Evolutionary conservation across 1,140 invertebrate species (phyloP), one percentile per base, ranked within the genome.

Genomic region (Zaprionus inermis): DNA sequence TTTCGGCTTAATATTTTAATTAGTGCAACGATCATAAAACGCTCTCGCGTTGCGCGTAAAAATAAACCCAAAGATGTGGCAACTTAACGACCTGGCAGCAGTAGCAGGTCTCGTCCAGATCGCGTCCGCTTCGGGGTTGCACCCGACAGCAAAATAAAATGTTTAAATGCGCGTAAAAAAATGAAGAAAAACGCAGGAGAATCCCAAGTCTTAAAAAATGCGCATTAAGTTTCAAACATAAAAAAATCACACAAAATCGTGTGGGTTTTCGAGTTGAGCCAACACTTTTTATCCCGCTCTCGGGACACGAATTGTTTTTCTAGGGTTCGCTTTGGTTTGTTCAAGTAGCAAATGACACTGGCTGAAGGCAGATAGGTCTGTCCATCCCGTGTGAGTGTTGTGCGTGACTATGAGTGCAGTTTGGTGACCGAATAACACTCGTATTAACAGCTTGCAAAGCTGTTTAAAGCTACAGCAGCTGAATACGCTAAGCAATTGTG

Each of bases 1-100:
- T 60, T 76, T 66, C 78, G 63, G 72, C 82, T 76, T 80, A 89
- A 89, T 88, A 88, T 88, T 88, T 88, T 88, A 88, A 88, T 88
- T 88, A 88, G 84, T 86, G 69, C 74, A 72, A 30, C 73, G 77
- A 59, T 64, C 77, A 59, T 89, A 83, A 89, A 86, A 83, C 22
- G 14, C 18, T 57, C 59, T 54, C 66, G 58, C 34, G 12, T 49
- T 52, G 60, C 63, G 64, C 64, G 64, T 67, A 64, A 73, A 73
- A 68, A 77, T 78, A 61, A 60, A 68, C 72, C 56, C 34, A 56
- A 44, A 77, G 69, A 63, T 66, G 69, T 83, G 68, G 68, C 67
- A 65, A 71, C 55, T 86, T 86, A 79, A 86, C 83, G 82, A 86
- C 77, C 83, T 71, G 83, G 57, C 68, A 76, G 54, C 79, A 86